phyloP scores from a whole-genome alignment of 2,888 invertebrate species.

The Branchellion lobata region DNA sequence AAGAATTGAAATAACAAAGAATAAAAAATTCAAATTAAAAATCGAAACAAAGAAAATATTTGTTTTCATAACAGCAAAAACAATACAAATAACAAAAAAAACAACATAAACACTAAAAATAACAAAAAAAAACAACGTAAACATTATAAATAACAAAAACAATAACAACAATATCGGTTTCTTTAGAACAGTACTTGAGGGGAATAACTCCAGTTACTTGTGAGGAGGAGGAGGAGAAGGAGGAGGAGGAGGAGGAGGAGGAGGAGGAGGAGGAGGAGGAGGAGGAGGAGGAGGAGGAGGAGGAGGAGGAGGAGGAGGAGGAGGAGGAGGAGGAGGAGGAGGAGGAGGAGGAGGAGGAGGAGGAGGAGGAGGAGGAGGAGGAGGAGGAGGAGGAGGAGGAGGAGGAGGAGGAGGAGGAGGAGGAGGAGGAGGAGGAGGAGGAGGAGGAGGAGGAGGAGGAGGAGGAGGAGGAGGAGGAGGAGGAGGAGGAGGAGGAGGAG shows the following conservation, averaged over 20 bases:
- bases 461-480: neutral
- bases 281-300: neutral
- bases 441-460: neutral
- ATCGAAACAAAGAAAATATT: too few relatives aligned
- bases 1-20: too few relatives aligned
- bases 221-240: neutral
- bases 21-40: too few relatives aligned
- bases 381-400: neutral
- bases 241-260: neutral
- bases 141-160: too few relatives aligned
- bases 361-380: neutral
- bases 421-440: neutral
- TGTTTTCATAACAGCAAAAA: too few relatives aligned
- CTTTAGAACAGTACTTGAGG: too few relatives aligned
- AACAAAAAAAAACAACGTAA: too few relatives aligned
- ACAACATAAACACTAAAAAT: too few relatives aligned
- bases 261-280: neutral
- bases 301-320: neutral
- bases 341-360: neutral
- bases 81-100: too few relatives aligned
- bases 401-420: neutral
- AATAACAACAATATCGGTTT: too few relatives aligned
- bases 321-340: neutral
- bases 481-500: neutral
- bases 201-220: too few relatives aligned